Evolutionary conservation across 2,888 invertebrate genomes (phyloP), one percentile per base, ranked within the genome.

Genomic region (Andrena minutula): DNA sequence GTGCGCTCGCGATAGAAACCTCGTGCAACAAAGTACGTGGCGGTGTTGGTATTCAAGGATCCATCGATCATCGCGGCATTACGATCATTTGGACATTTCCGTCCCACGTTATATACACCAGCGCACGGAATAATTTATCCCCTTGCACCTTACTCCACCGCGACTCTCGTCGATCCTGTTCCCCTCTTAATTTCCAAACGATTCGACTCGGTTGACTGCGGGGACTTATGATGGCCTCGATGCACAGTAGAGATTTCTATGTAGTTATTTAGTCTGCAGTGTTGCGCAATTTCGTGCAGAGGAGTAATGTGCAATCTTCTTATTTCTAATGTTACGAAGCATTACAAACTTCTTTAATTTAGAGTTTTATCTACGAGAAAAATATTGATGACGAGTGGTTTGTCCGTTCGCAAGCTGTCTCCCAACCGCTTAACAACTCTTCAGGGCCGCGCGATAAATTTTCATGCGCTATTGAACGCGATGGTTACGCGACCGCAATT

Each of bases 121-220:
- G 58, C 75, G 12, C 35, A 56, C 56, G 20, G 70, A 60, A 75
- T 87, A 86, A 90, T 90, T 88, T 90, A 90, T 90, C 85, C 84
- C 75, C 65, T 47, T 80, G 80, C 83, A 80, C 83, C 83, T 89
- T 88, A 87, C 82, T 76, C 81, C 86, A 66, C 71, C 73, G 72
- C 85, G 77, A 76, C 30, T 81, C 79, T 70, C 49, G 75, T 65
- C 82, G 86, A 86, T 88, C 84, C 81, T 83, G 84, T 88, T 85
- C 89, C 84, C 86, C 74, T 86, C 87, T 87, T 88, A 89, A 89
- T 89, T 89, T 86, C 82, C 77, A 69, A 79, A 84, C 83, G 83
- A 90, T 70, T 70, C 35, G 53, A 28, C 20, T 10, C 69, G 41
- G 89, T 88, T 79, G 86, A 26, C 76, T 58, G 82, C 84, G 83